A percentile compares a stretch with the other conserved stretches of the same genome.
These are phyloP conservation scores for Dromococcyx pavoninus DNA, from an alignment of 2,797 vertebrate genomes.

Conservation along the genomic window DNA sequence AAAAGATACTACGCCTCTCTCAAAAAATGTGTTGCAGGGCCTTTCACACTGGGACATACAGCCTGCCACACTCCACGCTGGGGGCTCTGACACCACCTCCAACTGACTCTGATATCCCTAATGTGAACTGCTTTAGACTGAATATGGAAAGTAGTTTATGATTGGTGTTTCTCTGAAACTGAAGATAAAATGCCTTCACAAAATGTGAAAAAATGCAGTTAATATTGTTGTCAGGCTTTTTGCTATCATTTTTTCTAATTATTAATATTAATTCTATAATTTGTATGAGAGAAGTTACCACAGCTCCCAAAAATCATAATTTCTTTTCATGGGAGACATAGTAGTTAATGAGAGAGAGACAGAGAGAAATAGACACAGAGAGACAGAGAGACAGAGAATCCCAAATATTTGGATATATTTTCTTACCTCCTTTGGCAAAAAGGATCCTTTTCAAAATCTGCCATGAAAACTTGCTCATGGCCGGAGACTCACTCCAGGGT, in stretches of 20 bases:
- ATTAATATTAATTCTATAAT: background rate
- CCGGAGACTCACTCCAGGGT: background rate
- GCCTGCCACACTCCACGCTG: accelerated
- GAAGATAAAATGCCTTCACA: background rate
- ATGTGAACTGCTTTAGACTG: slow-evolving; percentile 37
- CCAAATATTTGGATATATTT: background rate
- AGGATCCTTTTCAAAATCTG: background rate
- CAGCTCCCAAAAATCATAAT: background rate
- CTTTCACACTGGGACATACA: background rate
- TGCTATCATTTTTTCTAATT: background rate
- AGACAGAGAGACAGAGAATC: background rate
- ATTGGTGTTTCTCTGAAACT: background rate
- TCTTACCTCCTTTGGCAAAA: background rate
- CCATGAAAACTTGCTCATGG: background rate
- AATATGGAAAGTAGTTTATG: slow-evolving; percentile 12
- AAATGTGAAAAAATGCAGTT: background rate
- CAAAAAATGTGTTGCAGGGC: background rate
- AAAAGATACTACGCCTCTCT: background rate
- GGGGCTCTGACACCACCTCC: slow-evolving; percentile 45
- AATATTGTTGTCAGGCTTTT: background rate
- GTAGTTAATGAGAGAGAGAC: background rate
- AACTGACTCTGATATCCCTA: slow-evolving; percentile 1
- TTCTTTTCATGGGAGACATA: background rate
- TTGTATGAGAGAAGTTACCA: background rate
- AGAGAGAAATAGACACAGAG: no score